Base-by-base conservation (phyloP, 2,797 vertebrate species). In the Neosalanx taihuensis region DNA sequence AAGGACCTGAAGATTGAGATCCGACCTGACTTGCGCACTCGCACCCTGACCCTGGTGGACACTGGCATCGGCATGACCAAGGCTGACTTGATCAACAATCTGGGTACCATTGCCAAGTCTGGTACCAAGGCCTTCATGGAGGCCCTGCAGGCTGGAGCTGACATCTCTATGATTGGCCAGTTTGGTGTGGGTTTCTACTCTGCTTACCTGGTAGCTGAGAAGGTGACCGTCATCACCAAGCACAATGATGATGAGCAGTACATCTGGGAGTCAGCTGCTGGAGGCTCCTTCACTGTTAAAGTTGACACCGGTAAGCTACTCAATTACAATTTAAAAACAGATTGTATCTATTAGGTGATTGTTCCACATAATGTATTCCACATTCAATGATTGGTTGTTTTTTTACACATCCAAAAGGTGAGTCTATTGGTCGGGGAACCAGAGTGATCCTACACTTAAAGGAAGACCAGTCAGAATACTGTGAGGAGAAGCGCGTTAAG, bases 401-500 rank as follows among this genome's bases (percentile, higher is more conserved):
- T 63, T 33, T 33, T 31, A 31, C 30, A 20, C 5, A 56, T 81
- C 69, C 49, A 31, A 58, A 51, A 71, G 61, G 95, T 70, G 94
- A 96, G 69, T 81, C 95, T 2, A 89, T 98, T 82, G 95, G 95
- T 26, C 93, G 96, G 78, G 96, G 96, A 15, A 98, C 96, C 41
- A 96, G 92, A 85, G 95, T 98, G 1, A 93, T 96, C 61, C 80
- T 98, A 61, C 94, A 98, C 80, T 90, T 99, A 35, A 99, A 99
- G 72, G 97, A 99, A 70, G 97, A 99, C 80, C 95, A 97, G 49
- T 95, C 93, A 0, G 96, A 98, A 17, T 98, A 97, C 71, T 81
- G 96, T 64, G 96, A 98, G 71, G 96, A 98, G 72, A 91, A 94
- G 7, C 87, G 96, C 0, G 79, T 98, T 65, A 98, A 98, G 81